Conservation (phyloP, 2,797 vertebrate genomes). For the Threskiornis aethiopicus region DNA sequence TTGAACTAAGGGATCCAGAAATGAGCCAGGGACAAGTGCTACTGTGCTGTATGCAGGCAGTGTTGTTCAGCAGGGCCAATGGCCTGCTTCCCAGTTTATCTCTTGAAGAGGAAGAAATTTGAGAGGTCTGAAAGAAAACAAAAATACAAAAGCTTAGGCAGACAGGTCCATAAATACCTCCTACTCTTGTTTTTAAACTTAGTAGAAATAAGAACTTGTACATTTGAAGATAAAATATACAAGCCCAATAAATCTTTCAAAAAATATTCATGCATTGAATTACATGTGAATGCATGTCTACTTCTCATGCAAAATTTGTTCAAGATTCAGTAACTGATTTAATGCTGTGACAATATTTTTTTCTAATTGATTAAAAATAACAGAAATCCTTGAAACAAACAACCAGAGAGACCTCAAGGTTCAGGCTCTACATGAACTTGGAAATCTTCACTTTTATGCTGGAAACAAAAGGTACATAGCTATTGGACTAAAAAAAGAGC, state of each 20-base stretch:
- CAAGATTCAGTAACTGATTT: background rate
- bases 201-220: background rate
- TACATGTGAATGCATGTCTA: background rate
- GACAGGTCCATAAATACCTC: background rate
- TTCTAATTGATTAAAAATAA: constrained; percentile 41
- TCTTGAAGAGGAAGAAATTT: background rate
- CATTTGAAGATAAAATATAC: background rate
- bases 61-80: background rate
- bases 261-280: background rate
- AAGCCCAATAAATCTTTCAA: background rate
- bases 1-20: background rate
- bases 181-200: background rate
- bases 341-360: background rate
- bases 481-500: background rate
- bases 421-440: constrained; percentile 88
- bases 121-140: background rate
- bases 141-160: background rate
- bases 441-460: constrained; percentile 87
- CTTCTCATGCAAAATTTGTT: background rate
- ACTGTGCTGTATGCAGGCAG: background rate
- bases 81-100: background rate
- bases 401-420: constrained; percentile 82
- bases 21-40: background rate
- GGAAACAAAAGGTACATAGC: constrained; percentile 82
- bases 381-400: constrained; percentile 85